Evolutionary conservation across 2,797 vertebrate genomes (phyloP).

Genomic region (Potorous gilbertii): DNA sequence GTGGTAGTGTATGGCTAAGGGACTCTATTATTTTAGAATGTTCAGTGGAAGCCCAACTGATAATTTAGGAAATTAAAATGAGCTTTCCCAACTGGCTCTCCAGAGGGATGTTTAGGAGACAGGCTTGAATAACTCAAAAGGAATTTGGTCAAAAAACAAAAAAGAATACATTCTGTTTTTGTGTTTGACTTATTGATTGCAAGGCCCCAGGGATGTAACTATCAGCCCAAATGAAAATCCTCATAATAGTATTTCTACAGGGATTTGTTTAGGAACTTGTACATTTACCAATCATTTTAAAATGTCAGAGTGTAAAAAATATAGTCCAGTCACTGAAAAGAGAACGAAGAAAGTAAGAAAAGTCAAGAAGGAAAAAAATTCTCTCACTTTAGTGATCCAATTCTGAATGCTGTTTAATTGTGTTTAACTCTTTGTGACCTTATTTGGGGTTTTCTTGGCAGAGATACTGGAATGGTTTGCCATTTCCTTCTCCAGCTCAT

Average conservation of each 20-base stretch:
- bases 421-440: not conserved
- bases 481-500: not conserved
- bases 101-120: conserved; percentile 27
- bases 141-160: conserved; percentile 48
- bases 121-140: conserved; percentile 51
- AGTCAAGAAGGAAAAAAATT: not conserved
- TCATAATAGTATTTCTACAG: not conserved
- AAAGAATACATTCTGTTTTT: conserved; percentile 53
- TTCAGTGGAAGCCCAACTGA: conserved; percentile 9
- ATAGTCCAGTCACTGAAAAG: conserved; percentile 2
- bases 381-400: not conserved
- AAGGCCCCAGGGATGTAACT: not conserved
- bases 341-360: not conserved
- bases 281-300: conserved; percentile 39
- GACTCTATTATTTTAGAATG: not conserved
- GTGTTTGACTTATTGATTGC: conserved; percentile 25
- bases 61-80: not conserved
- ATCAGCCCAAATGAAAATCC: conserved; percentile 21
- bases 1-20: not conserved
- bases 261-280: conserved; percentile 21
- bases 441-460: not conserved
- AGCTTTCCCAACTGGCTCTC: not conserved
- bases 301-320: conserved; percentile 36
- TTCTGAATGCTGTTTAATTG: not conserved
- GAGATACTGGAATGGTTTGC: not conserved